A percentile compares a stretch with the other conserved stretches of the same genome.
These are phyloP conservation scores for Psilopsiagon aurifrons DNA, from an alignment of 2,113 vertebrate genomes.

Conservation along the genomic window DNA sequence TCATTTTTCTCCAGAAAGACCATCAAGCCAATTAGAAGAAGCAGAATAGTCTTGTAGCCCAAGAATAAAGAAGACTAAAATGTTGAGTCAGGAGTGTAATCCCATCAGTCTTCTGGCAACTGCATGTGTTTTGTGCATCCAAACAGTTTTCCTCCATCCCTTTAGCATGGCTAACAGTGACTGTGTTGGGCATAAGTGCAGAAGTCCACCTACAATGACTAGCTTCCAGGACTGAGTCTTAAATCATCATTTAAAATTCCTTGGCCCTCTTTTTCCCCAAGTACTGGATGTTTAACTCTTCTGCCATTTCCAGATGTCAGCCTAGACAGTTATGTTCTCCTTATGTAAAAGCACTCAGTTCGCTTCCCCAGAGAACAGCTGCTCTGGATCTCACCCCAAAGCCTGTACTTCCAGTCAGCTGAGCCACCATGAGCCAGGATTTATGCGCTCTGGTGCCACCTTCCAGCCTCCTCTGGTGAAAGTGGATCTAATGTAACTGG, in stretches of 20 bases:
- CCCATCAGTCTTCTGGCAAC: slow-evolving; percentile 8
- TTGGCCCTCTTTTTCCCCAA: background rate
- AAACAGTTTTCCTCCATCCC: background rate
- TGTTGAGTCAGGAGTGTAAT: background rate
- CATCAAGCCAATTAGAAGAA: slow-evolving; percentile 47
- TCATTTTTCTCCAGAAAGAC: slow-evolving; percentile 54
- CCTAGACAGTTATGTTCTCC: background rate
- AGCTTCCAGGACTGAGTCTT: background rate
- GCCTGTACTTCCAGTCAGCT: background rate
- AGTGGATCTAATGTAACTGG: background rate
- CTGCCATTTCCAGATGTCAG: background rate
- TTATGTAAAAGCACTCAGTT: background rate
- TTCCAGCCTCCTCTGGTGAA: background rate
- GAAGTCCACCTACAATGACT: background rate
- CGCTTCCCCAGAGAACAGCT: background rate
- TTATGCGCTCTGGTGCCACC: background rate
- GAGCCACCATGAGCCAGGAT: fast-evolving
- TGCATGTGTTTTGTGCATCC: background rate
- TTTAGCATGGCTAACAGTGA: background rate
- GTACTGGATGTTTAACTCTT: background rate
- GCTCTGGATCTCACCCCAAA: background rate
- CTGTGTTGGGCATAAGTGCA: background rate
- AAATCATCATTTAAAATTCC: background rate
- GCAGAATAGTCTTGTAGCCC: background rate
- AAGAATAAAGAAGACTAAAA: slow-evolving; percentile 14